phyloP scores from a whole-genome alignment of 2,113 vertebrate species.

The Microcebus lehilahytsara region DNA sequence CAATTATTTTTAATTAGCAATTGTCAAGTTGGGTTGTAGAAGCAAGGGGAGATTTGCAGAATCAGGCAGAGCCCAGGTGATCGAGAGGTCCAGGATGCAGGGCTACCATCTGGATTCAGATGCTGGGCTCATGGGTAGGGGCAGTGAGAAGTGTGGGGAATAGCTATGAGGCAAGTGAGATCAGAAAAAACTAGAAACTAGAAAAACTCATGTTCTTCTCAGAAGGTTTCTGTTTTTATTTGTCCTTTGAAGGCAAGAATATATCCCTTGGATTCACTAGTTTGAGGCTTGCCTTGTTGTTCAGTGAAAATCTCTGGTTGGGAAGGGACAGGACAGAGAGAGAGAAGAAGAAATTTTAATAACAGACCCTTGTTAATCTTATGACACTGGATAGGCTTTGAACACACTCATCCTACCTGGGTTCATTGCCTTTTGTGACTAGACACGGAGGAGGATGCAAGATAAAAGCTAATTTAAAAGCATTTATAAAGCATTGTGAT shows the following conservation, averaged over 20 bases:
- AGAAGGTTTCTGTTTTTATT: not conserved
- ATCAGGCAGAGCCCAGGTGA: not conserved
- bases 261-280: not conserved
- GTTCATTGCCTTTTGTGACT: slow-evolving; percentile 21
- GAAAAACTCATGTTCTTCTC: not conserved
- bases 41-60: not conserved
- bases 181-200: not conserved
- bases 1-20: not conserved
- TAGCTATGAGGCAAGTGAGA: not conserved
- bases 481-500: not conserved
- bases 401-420: not conserved
- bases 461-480: slow-evolving; percentile 27
- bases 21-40: not conserved
- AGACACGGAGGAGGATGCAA: not conserved
- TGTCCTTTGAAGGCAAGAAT: not conserved
- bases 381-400: not conserved
- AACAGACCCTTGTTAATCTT: not conserved
- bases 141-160: not conserved
- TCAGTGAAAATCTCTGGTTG: not conserved
- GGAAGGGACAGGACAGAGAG: not conserved
- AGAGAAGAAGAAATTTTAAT: not conserved
- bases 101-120: not conserved
- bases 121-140: not conserved
- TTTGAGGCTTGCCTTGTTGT: not conserved
- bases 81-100: not conserved